Base-by-base conservation (phyloP, 2,888 invertebrate species). In the Quadriops clusia region DNA sequence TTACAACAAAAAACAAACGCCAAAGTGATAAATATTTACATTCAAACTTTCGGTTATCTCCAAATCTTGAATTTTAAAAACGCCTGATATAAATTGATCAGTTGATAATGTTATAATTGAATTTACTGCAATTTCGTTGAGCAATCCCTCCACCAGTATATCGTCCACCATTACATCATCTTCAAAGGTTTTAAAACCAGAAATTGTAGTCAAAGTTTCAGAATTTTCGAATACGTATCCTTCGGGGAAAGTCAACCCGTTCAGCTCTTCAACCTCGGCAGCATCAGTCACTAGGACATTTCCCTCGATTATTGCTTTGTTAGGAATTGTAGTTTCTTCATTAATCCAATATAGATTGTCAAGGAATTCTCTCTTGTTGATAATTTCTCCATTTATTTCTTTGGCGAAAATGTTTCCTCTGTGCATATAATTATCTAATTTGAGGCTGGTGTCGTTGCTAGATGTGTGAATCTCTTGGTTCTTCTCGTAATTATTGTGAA, bases 11-110 rank as follows among this genome's bases (percentile, higher is more conserved):
- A 34, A 22, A 20, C 20, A 28, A 17, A 28, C 27, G 20, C n/a
- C 17, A 37, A 22, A 27, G 28, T 27, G 9, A 8, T 25, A 20
- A 17, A 17, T 26, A 23, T 30, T 36, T 49, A 71, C 72, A 49
- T 64, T 53, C 3, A 73, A 47, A 24, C 44, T 49, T 43, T 64
- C 64, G 0, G 61, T 57, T 0, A 74, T 56, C 46, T 63, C 63
- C 22, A 74, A 50, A 40, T 70, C 54, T 7, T 61, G 55, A 37
- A 75, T 74, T 1, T 60, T 64, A 3, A 67, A 64, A 36, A 53
- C 50, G 2, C 66, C 60, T 1, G 55, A 41, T 5, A 67, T 38
- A 38, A 55, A 58, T 43, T 70, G 68, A 5, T 56, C 41, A 17
- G 57, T 57, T 8, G 57, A 50, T 1, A 69, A 38, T 1, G 64